Evolutionary conservation across 1,140 invertebrate species (phyloP).

Genomic region (Lasioglossum albipes): DNA sequence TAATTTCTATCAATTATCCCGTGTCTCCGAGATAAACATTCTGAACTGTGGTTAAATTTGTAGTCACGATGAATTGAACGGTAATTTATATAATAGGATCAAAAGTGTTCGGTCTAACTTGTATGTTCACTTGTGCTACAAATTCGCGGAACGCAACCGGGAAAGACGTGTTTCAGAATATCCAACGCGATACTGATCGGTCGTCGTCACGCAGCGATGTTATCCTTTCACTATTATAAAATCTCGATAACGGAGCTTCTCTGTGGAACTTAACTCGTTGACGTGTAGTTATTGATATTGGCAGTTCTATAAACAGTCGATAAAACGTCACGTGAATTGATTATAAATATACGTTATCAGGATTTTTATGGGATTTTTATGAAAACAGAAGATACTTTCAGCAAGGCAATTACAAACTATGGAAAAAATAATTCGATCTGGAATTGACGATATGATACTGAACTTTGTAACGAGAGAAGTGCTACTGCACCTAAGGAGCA

Average conservation of each 20-base stretch:
- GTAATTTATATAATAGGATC: no score
- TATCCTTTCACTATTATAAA: constrained; percentile 31
- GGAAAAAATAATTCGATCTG: neutral
- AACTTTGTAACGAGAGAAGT: no score
- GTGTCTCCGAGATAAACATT: neutral
- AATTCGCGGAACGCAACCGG: neutral
- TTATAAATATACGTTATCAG: constrained; percentile 53
- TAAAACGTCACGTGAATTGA: constrained; percentile 26
- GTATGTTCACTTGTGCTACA: no score
- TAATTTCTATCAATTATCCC: neutral
- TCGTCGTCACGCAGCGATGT: constrained; percentile 18
- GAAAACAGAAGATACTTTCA: neutral
- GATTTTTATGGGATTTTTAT: constrained; percentile 8
- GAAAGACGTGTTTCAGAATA: constrained; percentile 9
- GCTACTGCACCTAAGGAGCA: no score
- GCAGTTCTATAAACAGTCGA: constrained; percentile 34
- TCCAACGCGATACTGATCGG: constrained; percentile 38
- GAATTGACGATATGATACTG: no score
- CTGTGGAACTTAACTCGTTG: neutral
- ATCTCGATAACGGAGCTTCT: constrained; percentile 39
- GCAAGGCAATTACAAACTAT: neutral
- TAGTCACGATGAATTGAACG: neutral
- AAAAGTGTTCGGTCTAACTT: no score
- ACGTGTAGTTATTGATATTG: constrained; percentile 32
- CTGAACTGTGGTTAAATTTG: neutral